These are phyloP conservation scores for Spialia ferax DNA, from an alignment of 2,888 invertebrate species.

Conservation along the genomic window DNA sequence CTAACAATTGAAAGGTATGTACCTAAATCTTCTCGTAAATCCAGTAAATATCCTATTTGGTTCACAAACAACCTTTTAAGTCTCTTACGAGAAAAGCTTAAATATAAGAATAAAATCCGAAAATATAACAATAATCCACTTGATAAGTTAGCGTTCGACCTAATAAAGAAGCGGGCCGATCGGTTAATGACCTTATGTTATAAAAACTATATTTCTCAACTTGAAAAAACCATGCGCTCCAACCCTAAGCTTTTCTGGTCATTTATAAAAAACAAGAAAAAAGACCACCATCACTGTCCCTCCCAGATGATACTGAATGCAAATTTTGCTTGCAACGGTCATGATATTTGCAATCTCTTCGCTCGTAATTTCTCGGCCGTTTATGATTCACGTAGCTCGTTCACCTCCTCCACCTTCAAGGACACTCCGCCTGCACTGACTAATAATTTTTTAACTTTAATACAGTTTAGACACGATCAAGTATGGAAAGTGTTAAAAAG, in stretches of 20 bases:
- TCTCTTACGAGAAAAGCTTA: slow-evolving; percentile 4
- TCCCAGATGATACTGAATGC: background rate
- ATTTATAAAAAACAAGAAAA: slow-evolving; percentile 5
- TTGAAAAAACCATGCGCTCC: slow-evolving; percentile 7
- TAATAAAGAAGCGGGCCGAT: background rate
- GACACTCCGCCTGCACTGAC: background rate
- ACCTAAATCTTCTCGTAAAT: background rate
- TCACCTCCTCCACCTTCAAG: background rate
- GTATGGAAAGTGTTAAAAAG: slow-evolving; percentile 9
- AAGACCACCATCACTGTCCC: background rate
- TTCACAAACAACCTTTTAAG: slow-evolving; percentile 7
- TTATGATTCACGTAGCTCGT: background rate
- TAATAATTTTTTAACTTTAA: background rate
- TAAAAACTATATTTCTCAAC: slow-evolving; percentile 5
- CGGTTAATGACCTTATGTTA: background rate
- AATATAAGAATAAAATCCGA: slow-evolving; percentile 12
- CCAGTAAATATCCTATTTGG: slow-evolving; percentile 10
- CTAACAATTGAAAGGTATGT: slow-evolving; percentile 10
- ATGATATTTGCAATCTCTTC: slow-evolving; percentile 13
- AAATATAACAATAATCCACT: slow-evolving; percentile 18
- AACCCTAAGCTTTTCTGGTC: slow-evolving; percentile 17
- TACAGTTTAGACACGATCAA: slow-evolving; percentile 11
- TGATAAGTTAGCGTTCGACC: background rate
- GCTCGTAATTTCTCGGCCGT: slow-evolving; percentile 5
- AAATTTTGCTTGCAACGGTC: background rate